Evolutionary conservation across 2,888 invertebrate genomes (phyloP).

Genomic region (Pammene aurita): DNA sequence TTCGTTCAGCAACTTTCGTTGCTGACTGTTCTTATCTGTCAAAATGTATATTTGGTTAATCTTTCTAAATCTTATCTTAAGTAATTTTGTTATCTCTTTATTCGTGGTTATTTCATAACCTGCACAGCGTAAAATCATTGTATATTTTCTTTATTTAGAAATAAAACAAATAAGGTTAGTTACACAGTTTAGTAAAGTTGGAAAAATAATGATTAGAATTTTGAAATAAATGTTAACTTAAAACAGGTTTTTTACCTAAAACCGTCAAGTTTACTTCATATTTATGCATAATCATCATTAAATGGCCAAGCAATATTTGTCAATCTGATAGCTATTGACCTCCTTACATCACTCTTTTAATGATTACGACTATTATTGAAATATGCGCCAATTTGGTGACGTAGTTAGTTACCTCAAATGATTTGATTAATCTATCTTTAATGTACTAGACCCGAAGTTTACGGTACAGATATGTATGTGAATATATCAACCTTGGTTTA

Average conservation of each 20-base stretch:
- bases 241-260: not conserved
- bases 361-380: conserved; percentile 24
- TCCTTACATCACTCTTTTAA: conserved; percentile 26
- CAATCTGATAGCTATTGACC: conserved; percentile 27
- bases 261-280: not conserved
- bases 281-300: not conserved
- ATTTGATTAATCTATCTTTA: conserved; percentile 7
- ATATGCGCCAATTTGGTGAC: conserved; percentile 20
- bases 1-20: too few species aligned
- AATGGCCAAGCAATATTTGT: conserved; percentile 27
- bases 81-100: too few species aligned
- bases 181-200: too few species aligned
- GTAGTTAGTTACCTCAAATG: conserved; percentile 10
- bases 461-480: conserved; percentile 2
- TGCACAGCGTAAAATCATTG: too few species aligned
- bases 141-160: too few species aligned
- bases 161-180: too few species aligned
- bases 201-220: too few species aligned
- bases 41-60: too few species aligned
- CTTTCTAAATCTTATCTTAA: too few species aligned
- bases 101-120: too few species aligned
- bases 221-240: too few species aligned
- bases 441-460: not conserved
- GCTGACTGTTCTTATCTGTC: too few species aligned
- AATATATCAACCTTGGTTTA: not conserved